Conservation (phyloP, 2,113 vertebrate species). For the Corythoichthys intestinalis region DNA sequence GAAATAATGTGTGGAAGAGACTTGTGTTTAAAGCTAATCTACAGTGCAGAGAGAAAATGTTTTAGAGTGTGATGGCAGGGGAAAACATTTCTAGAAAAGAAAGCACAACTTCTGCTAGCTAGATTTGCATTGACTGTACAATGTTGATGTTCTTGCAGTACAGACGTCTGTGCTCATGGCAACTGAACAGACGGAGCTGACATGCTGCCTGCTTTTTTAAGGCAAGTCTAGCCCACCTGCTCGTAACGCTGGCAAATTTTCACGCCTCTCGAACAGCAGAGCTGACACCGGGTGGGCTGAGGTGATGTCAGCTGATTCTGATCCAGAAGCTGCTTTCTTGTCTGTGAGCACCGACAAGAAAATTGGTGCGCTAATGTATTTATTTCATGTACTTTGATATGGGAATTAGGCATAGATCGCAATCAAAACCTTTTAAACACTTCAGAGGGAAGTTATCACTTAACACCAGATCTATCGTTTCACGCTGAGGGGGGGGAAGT, state of each 20-base stretch:
- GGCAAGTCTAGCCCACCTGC: constrained; percentile 31
- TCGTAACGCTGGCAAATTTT: constrained; percentile 31
- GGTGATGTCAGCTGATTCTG: constrained; percentile 43
- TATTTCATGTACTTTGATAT: constrained; percentile 39
- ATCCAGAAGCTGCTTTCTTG: constrained; percentile 22
- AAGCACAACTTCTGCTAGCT: constrained; percentile 28
- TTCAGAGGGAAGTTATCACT: constrained; percentile 39
- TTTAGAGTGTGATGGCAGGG: not conserved
- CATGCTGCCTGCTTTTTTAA: constrained; percentile 42
- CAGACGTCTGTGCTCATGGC: constrained; percentile 39
- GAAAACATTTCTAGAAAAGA: constrained; percentile 15
- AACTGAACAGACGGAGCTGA: constrained; percentile 45
- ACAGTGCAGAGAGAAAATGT: not conserved
- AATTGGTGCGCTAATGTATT: constrained; percentile 34
- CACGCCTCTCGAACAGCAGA: constrained; percentile 14
- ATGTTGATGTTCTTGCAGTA: constrained; percentile 41
- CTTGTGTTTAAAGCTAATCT: not conserved
- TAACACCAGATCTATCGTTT: constrained; percentile 24
- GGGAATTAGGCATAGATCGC: constrained; percentile 36
- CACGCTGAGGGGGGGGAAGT: constrained; percentile 22
- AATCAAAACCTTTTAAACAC: constrained; percentile 46
- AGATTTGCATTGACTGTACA: constrained; percentile 36
- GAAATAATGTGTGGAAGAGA: not conserved
- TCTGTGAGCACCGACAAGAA: constrained; percentile 25
- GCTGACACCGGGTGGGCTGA: constrained; percentile 9